Conservation (phyloP, 2,888 invertebrate species). For the Eilema caniola region DNA sequence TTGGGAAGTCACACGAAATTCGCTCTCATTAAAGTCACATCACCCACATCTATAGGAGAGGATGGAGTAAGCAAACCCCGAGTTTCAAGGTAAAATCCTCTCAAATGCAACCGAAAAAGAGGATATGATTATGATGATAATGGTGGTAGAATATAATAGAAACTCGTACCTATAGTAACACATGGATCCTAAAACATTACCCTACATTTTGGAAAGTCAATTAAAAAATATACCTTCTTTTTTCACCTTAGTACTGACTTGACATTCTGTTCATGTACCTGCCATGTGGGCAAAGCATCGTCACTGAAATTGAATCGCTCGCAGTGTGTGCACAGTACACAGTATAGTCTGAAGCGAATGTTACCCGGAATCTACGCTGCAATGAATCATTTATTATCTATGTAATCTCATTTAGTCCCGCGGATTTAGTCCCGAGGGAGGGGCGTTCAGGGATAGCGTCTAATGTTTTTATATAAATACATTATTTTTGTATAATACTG, state of each 20-base stretch:
- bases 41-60: too few relatives aligned
- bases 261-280: conserved; percentile 18
- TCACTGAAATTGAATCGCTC: conserved; percentile 41
- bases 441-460: neutral
- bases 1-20: too few relatives aligned
- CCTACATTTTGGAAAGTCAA: too few relatives aligned
- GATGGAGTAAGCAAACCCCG: too few relatives aligned
- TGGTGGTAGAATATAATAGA: too few relatives aligned
- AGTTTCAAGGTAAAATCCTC: too few relatives aligned
- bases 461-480: neutral
- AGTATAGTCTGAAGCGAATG: conserved; percentile 21
- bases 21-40: too few relatives aligned
- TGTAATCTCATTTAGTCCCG: neutral
- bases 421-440: neutral
- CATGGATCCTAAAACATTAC: too few relatives aligned
- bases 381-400: conserved; percentile 49
- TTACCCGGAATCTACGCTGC: conserved; percentile 27
- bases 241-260: neutral
- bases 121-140: too few relatives aligned
- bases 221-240: neutral
- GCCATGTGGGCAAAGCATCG: conserved; percentile 10
- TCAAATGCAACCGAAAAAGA: too few relatives aligned
- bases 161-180: too few relatives aligned
- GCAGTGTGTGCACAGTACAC: conserved; percentile 29
- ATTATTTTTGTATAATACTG: neutral